Base-by-base conservation (phyloP, 2,113 vertebrate genomes). In the Prinia subflava region DNA sequence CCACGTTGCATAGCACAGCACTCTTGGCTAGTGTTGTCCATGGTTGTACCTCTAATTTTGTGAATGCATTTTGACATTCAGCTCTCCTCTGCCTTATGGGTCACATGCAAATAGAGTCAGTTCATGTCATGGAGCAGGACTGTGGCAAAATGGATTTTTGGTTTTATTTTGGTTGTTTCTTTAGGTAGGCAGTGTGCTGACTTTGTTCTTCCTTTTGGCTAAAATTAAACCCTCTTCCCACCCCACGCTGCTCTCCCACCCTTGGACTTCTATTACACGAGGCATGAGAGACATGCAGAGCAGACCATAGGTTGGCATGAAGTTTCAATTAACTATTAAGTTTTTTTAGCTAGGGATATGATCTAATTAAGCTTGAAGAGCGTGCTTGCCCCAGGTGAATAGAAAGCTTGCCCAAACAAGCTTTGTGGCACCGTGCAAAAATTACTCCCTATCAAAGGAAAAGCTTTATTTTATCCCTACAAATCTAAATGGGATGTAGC, bases 1-100 rank as follows among this genome's bases (percentile, higher is more conserved):
- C 11, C 6, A 0, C 0, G 0, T 12, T 46, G 16, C 1, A 0
- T 15, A 33, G 39, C 55, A 17, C n/a, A 60, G 57, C 12, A 1
- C 4, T 82, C 52, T 59, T 74, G 60, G 10, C 37, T 65, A 60
- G 28, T 4, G 0, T 64, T 16, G 23, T 15, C 50, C 42, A 1
- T 25, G 44, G 37, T 13, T 64, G 15, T 62, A 60, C 23, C 71
- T 78, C 15, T 31, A 15, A 31, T 83, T 89, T 62, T 59, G 63
- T 57, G 75, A 87, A 10, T 0, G 0, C 5, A 42, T 92, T 37
- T 47, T 68, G 41, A 18, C n/a, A 6, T 76, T 75, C 59, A n/a
- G 57, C 0, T 1, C 22, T 85, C 47, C 25, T 49, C 46, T 70
- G 46, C 6, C 0, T 83, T 62, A 20, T 3, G 11, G 75, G 42